Percentiles rank a stretch among this genome's conserved stretches.
These are phyloP conservation scores for Melipona bicolor DNA, from an alignment of 2,888 invertebrate genomes.

Conservation along the genomic window DNA sequence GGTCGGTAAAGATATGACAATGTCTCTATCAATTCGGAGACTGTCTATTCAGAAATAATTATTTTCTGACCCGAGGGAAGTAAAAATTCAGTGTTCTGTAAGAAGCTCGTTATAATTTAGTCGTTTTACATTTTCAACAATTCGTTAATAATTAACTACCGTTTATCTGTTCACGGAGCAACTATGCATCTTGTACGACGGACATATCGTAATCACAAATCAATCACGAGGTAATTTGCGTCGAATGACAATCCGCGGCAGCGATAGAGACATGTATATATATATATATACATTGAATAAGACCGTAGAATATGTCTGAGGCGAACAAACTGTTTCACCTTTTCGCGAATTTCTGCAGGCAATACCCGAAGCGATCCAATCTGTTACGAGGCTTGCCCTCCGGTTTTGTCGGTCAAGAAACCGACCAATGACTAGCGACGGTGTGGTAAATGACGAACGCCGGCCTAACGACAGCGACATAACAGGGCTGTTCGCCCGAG, in stretches of 20 bases:
- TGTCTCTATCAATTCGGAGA: conserved; percentile 12
- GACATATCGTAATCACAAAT: not conserved
- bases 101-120: too few species aligned
- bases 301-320: conserved; percentile 50
- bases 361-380: conserved; percentile 56
- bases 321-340: conserved; percentile 18
- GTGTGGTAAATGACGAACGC: conserved; percentile 51
- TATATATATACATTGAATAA: not conserved
- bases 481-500: conserved; percentile 51
- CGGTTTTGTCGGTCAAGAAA: conserved; percentile 43
- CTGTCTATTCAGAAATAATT: not conserved
- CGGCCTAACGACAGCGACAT: conserved; percentile 49
- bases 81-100: not conserved
- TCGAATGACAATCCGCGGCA: not conserved
- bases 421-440: conserved; percentile 26
- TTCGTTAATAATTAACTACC: too few species aligned
- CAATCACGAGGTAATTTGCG: conserved; percentile 19
- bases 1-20: conserved; percentile 18
- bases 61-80: not conserved
- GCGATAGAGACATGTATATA: conserved; percentile 1
- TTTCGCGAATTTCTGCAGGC: conserved; percentile 54
- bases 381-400: conserved; percentile 44
- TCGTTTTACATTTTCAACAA: not conserved
- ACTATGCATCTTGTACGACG: not conserved
- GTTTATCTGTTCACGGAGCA: not conserved